These are phyloP conservation scores for Crotalus horridus DNA, from an alignment of 2,113 vertebrate genomes.

Conservation along the genomic window DNA sequence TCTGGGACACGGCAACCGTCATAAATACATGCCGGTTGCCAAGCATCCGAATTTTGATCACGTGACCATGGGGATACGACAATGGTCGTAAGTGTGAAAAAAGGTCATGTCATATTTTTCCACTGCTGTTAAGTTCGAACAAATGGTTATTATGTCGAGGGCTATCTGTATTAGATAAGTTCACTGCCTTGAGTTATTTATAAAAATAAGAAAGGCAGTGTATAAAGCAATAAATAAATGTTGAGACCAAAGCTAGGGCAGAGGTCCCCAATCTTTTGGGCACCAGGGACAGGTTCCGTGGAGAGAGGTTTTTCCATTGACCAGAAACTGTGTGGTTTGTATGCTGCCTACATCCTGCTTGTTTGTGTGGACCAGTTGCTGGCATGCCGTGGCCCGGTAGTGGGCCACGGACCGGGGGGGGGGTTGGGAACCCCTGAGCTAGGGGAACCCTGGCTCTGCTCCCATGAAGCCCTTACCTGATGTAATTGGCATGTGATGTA, in stretches of 20 bases:
- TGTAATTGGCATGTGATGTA: conserved; percentile 86
- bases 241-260: neutral
- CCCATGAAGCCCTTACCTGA: conserved; percentile 69
- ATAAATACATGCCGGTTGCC: neutral
- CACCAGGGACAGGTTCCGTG: too few species aligned
- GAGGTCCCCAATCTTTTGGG: too few species aligned
- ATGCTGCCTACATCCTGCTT: too few species aligned
- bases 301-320: too few species aligned
- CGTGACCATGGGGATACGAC: too few species aligned
- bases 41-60: neutral
- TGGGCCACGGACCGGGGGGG: too few species aligned
- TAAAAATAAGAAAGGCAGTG: neutral
- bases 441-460: neutral
- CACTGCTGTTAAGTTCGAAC: neutral
- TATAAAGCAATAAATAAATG: neutral
- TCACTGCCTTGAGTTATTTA: neutral
- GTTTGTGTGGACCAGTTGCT: too few species aligned
- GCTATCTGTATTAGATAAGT: neutral
- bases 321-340: too few species aligned
- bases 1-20: neutral
- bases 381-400: too few species aligned
- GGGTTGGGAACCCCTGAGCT: neutral
- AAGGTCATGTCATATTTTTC: neutral
- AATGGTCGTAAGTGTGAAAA: neutral
- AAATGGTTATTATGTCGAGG: neutral